Conservation (phyloP, 2,888 invertebrate species). For the Melinaea menophilus region DNA sequence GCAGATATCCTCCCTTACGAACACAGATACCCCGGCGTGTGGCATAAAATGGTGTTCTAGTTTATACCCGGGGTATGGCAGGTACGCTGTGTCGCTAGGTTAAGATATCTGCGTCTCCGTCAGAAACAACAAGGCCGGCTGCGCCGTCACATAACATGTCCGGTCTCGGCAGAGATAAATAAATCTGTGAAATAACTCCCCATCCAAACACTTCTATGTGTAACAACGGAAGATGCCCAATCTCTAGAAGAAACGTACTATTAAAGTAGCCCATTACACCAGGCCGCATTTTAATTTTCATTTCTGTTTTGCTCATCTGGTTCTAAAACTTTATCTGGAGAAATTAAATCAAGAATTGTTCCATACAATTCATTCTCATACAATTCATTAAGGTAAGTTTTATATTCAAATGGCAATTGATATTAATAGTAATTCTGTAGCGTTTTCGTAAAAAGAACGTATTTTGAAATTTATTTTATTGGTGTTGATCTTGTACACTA, state of each 20-base stretch:
- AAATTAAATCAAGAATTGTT: slow-evolving; percentile 65
- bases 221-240: slow-evolving; percentile 75
- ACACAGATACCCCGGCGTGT: too few species aligned
- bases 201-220: slow-evolving; percentile 75
- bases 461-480: slow-evolving; percentile 64
- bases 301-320: slow-evolving; percentile 55
- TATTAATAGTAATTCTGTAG: slow-evolving; percentile 56
- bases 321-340: slow-evolving; percentile 58
- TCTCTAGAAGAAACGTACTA: slow-evolving; percentile 67
- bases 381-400: slow-evolving; percentile 59
- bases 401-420: slow-evolving; percentile 63
- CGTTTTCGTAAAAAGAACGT: slow-evolving; percentile 63
- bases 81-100: too few species aligned
- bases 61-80: too few species aligned
- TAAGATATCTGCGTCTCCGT: too few species aligned
- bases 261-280: slow-evolving; percentile 76
- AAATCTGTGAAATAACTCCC: slow-evolving; percentile 79
- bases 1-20: too few species aligned
- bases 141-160: slow-evolving; percentile 32
- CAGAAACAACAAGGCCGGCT: too few species aligned
- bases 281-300: slow-evolving; percentile 73
- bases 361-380: slow-evolving; percentile 60
- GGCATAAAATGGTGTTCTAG: too few species aligned
- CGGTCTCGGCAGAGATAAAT: slow-evolving; percentile 68
- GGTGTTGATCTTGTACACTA: slow-evolving; percentile 70